A percentile compares a stretch with the other conserved stretches of the same genome.
Evolutionary conservation across 2,888 invertebrate genomes (phyloP).

Genomic region (Torymus auratus): DNA sequence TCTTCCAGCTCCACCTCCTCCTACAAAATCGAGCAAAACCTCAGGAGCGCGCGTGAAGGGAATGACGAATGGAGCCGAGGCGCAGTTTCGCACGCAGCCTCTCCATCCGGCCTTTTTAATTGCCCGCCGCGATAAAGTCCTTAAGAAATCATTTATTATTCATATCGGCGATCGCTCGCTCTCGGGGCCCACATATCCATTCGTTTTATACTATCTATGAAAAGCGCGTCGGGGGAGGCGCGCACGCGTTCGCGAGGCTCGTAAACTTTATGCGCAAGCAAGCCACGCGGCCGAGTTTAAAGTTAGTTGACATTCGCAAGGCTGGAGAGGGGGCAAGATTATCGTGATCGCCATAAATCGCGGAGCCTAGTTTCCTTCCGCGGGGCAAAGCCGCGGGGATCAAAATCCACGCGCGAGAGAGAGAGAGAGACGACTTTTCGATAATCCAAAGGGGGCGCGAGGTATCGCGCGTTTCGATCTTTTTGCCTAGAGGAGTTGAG

Average conservation of each 20-base stretch:
- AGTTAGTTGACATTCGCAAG: conserved; percentile 51
- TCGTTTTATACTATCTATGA: conserved; percentile 54
- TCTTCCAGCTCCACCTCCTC: too few species aligned
- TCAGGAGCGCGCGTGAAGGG: background rate
- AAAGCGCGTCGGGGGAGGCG: conserved; percentile 32
- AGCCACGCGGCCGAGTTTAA: conserved; percentile 42
- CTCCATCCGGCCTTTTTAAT: conserved; percentile 53
- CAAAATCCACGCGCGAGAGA: conserved; percentile 27
- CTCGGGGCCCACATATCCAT: conserved; percentile 44
- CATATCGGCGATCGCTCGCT: conserved; percentile 49
- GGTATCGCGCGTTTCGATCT: conserved; percentile 25
- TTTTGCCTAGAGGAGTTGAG: background rate
- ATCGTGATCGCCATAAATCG: conserved; percentile 59
- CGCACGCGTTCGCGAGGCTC: conserved; percentile 13
- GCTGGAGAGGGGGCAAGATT: conserved; percentile 26
- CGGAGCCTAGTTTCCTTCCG: conserved; percentile 1
- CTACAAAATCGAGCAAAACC: too few species aligned
- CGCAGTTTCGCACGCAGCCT: conserved; percentile 53
- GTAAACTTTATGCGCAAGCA: conserved; percentile 45
- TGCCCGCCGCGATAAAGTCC: conserved; percentile 53
- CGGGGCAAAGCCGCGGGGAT: conserved; percentile 34
- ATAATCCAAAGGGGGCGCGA: conserved; percentile 36
- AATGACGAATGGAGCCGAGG: conserved; percentile 51
- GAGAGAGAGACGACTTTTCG: conserved; percentile 29
- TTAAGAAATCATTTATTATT: conserved; percentile 58